Conservation (phyloP, 2,113 vertebrate genomes). For the Terrapene triunguis region DNA sequence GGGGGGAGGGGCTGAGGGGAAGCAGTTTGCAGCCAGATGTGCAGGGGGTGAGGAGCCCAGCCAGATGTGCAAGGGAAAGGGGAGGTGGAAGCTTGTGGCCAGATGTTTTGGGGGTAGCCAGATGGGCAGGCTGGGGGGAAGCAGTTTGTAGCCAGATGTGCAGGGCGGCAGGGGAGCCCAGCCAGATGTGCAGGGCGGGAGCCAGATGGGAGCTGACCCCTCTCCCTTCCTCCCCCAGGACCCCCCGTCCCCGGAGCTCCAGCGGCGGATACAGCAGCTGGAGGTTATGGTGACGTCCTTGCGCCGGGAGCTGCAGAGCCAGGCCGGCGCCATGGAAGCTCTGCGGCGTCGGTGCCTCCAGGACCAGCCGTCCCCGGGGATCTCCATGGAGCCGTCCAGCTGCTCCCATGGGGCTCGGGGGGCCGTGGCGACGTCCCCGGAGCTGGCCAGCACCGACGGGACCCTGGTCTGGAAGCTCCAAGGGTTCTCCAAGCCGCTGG, state of each 20-base stretch:
- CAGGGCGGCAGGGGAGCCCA: no score
- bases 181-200: no score
- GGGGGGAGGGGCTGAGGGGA: no score
- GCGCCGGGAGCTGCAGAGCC: conserved; percentile 74
- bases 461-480: conserved; percentile 25
- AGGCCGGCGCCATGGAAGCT: not conserved
- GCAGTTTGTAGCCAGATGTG: no score
- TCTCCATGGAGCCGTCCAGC: conserved; percentile 58
- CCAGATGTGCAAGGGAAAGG: no score
- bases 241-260: not conserved
- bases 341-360: not conserved
- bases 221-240: not conserved
- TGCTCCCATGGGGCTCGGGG: not conserved
- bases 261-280: conserved; percentile 32
- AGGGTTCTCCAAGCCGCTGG: not conserved
- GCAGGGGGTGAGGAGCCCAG: no score
- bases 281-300: conserved; percentile 81
- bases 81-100: no score
- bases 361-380: conserved; percentile 29
- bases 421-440: not conserved
- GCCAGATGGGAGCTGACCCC: not conserved
- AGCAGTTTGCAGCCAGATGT: no score
- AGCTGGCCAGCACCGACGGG: not conserved
- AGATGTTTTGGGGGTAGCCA: not conserved
- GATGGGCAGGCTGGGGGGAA: not conserved